Evolutionary conservation across 2,797 vertebrate genomes (phyloP).

Genomic region (Scomberomorus guttatus): DNA sequence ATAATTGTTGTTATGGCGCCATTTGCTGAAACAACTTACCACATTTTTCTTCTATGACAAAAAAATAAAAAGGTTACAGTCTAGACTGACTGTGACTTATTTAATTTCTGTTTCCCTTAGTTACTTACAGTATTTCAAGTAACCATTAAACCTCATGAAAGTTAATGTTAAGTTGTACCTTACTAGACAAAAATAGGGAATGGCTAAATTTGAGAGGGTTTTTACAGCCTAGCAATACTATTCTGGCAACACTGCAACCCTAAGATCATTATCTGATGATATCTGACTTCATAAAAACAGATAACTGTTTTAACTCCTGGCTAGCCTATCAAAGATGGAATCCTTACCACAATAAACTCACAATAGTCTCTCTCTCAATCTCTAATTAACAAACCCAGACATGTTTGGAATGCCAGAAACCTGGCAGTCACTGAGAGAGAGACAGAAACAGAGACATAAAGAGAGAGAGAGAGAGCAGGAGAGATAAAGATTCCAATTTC

Average conservation of each 20-base stretch:
- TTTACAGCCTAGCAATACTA: conserved; percentile 29
- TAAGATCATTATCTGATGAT: conserved; percentile 58
- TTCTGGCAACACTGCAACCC: conserved; percentile 30
- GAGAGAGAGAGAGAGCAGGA: conserved; percentile 41
- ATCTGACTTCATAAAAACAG: conserved; percentile 61
- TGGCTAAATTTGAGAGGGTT: background rate
- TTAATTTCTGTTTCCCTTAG: background rate
- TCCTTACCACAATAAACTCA: conserved; percentile 36
- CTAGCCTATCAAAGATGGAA: conserved; percentile 40
- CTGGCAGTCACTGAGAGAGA: conserved; percentile 53
- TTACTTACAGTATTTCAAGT: background rate
- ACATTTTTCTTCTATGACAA: background rate
- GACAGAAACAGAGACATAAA: conserved; percentile 58
- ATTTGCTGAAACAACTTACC: no score
- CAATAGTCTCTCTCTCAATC: conserved; percentile 45
- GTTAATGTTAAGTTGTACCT: background rate
- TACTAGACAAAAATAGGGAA: background rate
- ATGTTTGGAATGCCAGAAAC: conserved; percentile 66
- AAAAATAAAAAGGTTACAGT: background rate
- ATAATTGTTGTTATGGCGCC: no score
- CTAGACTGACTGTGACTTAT: background rate
- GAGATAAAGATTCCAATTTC: conserved; percentile 87
- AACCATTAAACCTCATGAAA: background rate
- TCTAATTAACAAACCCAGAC: conserved; percentile 81
- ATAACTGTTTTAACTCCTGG: conserved; percentile 49